Evolutionary conservation across 2,797 vertebrate species (phyloP), one percentile per base, ranked within the genome.

Genomic region (Knipowitschia caucasica): DNA sequence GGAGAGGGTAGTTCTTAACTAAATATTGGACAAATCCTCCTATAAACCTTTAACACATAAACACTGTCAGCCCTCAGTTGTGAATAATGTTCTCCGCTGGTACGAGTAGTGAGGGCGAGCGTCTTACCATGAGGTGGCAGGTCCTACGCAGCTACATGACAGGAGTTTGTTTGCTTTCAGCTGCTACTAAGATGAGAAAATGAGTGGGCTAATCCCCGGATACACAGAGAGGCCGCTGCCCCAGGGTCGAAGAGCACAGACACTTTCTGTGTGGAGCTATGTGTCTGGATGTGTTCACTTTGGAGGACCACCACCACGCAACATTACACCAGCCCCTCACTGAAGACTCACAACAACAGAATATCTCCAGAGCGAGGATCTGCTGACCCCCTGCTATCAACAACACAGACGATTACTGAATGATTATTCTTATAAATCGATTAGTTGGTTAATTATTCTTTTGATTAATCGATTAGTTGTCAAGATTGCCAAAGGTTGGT

Each of bases 161-260:
- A 11, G 65, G 45, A 76, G 83, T 81, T 78, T 87, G 79, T 86
- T 85, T 86, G 82, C 73, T 80, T 80, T 82, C 58, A 42, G 50
- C 14, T 57, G 72, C 76, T 71, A 72, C 81, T 84, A 84, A 83
- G 75, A 74, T 66, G 70, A 62, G 64, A 85, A 87, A 88, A 86
- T 79, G 77, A 83, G 68, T 67, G 69, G n/a, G 57, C 57, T 88
- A 85, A 87, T 83, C 78, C 82, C 44, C 55, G 53, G 50, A 59
- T 73, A 81, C 78, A 76, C 65, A 55, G 47, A 4, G 12, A 53
- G 67, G 64, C 67, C 53, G 62, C 73, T 61, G 70, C 73, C 79
- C 59, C 47, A 23, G 53, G 74, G 69, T 52, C 34, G 43, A 79
- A 50, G 60, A 73, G 63, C 58, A 65, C 12, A 24, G 35, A 17